Percentiles rank a stretch among this genome's conserved stretches.
Conservation (phyloP, 2,113 vertebrate genomes). For the Sylvietta virens region DNA sequence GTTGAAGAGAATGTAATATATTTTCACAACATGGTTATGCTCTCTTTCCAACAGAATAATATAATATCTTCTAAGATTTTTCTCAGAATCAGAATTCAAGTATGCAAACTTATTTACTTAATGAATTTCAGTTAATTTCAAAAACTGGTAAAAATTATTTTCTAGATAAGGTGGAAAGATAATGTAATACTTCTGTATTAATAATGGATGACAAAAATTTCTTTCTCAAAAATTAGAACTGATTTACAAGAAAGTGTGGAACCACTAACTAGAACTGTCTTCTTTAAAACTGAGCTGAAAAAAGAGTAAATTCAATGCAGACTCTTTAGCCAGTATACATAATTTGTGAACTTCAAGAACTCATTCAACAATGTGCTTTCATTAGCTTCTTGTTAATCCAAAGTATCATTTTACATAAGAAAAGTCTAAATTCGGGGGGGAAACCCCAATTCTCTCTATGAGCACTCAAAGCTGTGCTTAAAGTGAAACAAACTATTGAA, state of each 20-base stretch:
- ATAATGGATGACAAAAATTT: not conserved
- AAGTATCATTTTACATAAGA: not conserved
- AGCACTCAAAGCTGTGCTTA: not conserved
- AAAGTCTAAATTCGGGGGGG: not conserved
- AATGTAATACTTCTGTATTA: not conserved
- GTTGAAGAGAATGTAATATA: not conserved
- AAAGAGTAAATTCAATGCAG: not conserved
- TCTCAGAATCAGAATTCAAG: not conserved
- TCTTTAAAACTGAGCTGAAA: not conserved
- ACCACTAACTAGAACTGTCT: not conserved
- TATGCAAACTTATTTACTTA: not conserved
- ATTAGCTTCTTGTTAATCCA: not conserved
- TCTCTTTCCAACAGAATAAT: not conserved
- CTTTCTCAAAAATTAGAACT: not conserved
- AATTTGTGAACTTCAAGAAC: not conserved
- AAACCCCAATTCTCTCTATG: not conserved
- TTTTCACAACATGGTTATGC: rapidly evolving
- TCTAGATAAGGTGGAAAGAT: not conserved
- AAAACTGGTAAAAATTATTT: not conserved
- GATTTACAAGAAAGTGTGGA: not conserved
- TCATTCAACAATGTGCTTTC: not conserved
- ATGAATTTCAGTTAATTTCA: not conserved
- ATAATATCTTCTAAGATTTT: not conserved
- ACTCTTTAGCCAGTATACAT: not conserved
- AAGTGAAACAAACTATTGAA: not conserved